Base-by-base conservation (phyloP, 2,888 invertebrate species). In the Agrochola lota region DNA sequence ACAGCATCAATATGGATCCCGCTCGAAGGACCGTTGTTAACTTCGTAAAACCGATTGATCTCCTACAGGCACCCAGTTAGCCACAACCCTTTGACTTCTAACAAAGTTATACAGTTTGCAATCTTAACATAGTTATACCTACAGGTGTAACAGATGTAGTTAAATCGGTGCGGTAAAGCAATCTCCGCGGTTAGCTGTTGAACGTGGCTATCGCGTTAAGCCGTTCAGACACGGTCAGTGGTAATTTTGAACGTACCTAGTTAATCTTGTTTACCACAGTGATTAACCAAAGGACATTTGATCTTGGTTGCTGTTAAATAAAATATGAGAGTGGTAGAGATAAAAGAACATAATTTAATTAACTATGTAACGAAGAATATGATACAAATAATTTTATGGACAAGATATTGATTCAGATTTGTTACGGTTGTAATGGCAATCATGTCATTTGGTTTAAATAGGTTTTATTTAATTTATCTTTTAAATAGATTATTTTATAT, bases 91-190 rank as follows among this genome's bases (percentile, higher is more conserved):
- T 81, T 78, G 74, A 78, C 40, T 30, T 62, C 52, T 49, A 72
- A 78, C 69, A 35, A 40, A 62, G 69, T 75, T 81, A 78, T 64
- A 71, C 70, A 60, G 55, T 62, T 30, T 60, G 63, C n/a, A 59
- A 59, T 52, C 57, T 64, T 70, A 72, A 78, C 59, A 35, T 9
- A 62, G 78, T 78, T 85, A 70, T 67, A 76, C n/a, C 64, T 83
- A 73, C 78, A 71, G 63, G 77, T 77, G 60, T 71, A 57, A 63
- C 60, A 77, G 71, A 70, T 67, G 66, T n/a, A 66, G 71, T 63
- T 84, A 63, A 81, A 74, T 59, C 26, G 71, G 67, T 64, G 59
- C n/a, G 59, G 66, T 72, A 64, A 74, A 67, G 68, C 74, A 46
- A 78, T 81, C 30, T 72, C 85, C 57, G 67, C 15, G 81, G 85